A percentile compares a stretch with the other conserved stretches of the same genome.
Conservation (phyloP, 2,888 invertebrate genomes). For the Deladenus siricidicola region DNA sequence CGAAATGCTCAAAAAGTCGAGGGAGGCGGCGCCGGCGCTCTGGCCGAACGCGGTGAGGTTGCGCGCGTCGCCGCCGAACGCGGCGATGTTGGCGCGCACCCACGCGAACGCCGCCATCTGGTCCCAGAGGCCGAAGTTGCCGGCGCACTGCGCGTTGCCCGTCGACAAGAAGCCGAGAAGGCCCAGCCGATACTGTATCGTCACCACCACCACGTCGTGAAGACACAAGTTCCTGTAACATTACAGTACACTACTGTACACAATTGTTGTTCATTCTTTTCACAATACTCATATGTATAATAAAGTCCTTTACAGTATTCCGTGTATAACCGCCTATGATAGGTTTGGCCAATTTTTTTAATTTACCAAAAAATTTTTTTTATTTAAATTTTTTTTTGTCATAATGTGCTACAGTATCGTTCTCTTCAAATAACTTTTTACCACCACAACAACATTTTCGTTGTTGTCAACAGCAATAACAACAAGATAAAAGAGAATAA, state of each 20-base stretch:
- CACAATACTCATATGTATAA: too few species aligned
- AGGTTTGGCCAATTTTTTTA: too few species aligned
- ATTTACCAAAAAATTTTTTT: too few species aligned
- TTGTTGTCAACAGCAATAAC: too few species aligned
- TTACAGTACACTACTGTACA: neutral
- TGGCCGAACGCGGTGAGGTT: constrained; percentile 51
- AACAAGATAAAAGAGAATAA: too few species aligned
- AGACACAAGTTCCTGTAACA: constrained; percentile 37
- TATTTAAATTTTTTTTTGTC: neutral
- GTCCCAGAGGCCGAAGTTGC: constrained; percentile 49
- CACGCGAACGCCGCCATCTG: constrained; percentile 46
- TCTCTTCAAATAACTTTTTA: too few species aligned
- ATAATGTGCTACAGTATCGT: neutral
- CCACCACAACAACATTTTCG: too few species aligned
- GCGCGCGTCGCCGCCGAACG: constrained; percentile 44
- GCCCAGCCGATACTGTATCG: constrained; percentile 46
- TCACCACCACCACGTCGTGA: constrained; percentile 41
- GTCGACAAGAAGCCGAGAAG: constrained; percentile 47
- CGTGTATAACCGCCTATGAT: too few species aligned
- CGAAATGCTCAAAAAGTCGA: constrained; percentile 29
- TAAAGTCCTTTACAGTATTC: too few species aligned
- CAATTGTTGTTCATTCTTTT: too few species aligned
- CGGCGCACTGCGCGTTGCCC: constrained; percentile 38
- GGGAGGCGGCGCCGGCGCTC: constrained; percentile 37
- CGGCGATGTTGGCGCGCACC: constrained; percentile 42